Evolutionary conservation across 2,113 vertebrate species (phyloP).

Genomic region (Panthera uncia): DNA sequence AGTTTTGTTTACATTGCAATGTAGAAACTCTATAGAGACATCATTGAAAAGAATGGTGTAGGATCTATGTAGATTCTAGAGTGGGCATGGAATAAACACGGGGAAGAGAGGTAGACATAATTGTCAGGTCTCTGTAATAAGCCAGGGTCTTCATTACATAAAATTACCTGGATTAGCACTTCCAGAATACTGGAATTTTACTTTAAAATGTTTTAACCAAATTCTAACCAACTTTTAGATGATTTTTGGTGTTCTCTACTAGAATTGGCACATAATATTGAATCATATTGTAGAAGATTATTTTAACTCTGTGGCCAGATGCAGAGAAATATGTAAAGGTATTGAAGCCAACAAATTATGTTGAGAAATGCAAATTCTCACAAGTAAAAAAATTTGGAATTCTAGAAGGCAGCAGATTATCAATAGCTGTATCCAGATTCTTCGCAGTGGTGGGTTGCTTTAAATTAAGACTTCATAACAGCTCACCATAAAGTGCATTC

Average conservation of each 20-base stretch:
- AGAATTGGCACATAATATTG: neutral
- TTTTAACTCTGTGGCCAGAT: slow-evolving; percentile 42
- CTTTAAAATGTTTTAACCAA: slow-evolving; percentile 15
- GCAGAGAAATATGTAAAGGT: slow-evolving; percentile 3
- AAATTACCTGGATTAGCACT: neutral
- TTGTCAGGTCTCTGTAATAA: neutral
- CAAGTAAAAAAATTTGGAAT: neutral
- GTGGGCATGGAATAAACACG: neutral
- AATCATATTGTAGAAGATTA: slow-evolving; percentile 5
- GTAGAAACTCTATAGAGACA: neutral
- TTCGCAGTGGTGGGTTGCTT: neutral
- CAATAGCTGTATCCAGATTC: neutral
- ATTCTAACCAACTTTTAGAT: slow-evolving; percentile 14
- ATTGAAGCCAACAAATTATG: neutral
- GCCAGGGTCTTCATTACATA: neutral
- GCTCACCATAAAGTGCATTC: neutral
- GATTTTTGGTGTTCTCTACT: slow-evolving; percentile 1
- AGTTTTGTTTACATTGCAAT: neutral
- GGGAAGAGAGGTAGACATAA: neutral
- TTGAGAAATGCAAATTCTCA: slow-evolving; percentile 29
- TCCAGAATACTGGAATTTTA: slow-evolving; percentile 8
- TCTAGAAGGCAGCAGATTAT: neutral
- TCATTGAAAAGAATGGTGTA: neutral
- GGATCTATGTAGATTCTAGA: neutral
- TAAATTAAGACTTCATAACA: neutral